Conservation (phyloP, 2,888 invertebrate species). For the Rhingia rostrata region DNA sequence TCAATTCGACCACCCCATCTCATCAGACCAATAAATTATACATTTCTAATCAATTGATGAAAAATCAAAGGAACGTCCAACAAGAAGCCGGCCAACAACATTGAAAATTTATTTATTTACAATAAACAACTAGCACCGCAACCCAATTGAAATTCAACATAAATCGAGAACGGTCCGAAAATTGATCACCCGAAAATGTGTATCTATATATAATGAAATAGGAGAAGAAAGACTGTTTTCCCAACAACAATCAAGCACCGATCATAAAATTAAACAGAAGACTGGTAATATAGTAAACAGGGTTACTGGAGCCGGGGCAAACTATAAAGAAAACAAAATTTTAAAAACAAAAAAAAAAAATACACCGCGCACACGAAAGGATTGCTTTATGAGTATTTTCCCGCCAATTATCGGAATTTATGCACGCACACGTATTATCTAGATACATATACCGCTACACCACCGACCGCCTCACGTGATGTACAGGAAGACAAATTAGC, state of each 20-base stretch:
- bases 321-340: no score
- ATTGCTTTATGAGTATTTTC: slow-evolving; percentile 82
- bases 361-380: slow-evolving; percentile 64
- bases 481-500: slow-evolving; percentile 57
- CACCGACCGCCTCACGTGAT: slow-evolving; percentile 38
- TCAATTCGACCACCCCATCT: slow-evolving; percentile 17
- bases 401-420: slow-evolving; percentile 82
- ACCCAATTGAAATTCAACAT: slow-evolving; percentile 68
- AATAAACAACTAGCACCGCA: slow-evolving; percentile 66
- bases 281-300: slow-evolving; percentile 14
- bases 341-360: slow-evolving; percentile 1
- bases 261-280: slow-evolving; percentile 55
- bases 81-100: slow-evolving; percentile 35
- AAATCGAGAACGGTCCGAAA: slow-evolving; percentile 36
- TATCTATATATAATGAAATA: slow-evolving; percentile 28
- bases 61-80: slow-evolving; percentile 70
- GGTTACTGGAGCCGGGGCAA: neutral
- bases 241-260: slow-evolving; percentile 46
- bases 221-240: slow-evolving; percentile 37
- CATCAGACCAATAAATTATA: slow-evolving; percentile 54
- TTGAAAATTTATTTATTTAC: slow-evolving; percentile 64
- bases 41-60: slow-evolving; percentile 71
- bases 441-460: slow-evolving; percentile 11
- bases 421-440: slow-evolving; percentile 63
- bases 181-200: slow-evolving; percentile 63